Base-by-base conservation (phyloP, 2,888 invertebrate species). In the Luffia ferchaultella region DNA sequence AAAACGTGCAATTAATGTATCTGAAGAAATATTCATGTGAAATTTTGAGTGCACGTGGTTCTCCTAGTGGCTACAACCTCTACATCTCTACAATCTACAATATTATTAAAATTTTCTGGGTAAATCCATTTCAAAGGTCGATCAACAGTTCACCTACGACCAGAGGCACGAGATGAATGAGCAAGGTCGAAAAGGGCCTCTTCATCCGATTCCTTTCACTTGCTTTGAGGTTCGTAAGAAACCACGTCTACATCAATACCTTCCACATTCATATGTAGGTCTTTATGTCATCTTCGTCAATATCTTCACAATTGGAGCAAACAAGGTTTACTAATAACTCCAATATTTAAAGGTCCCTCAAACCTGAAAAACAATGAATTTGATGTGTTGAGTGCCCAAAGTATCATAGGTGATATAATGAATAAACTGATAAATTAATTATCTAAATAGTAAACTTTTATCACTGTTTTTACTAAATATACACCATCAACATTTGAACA, bases 401-500 rank as follows among this genome's bases (percentile, higher is more conserved):
- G n/a, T n/a, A n/a, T n/a, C n/a, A n/a, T n/a, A n/a, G n/a, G n/a
- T n/a, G n/a, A n/a, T n/a, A n/a, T n/a, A n/a, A n/a, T n/a, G n/a
- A n/a, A n/a, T 41, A 41, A 41, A 15, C 42, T 50, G 55, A 56
- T 51, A 55, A 56, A 54, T 52, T 17, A 17, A 17, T 43, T 43
- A 16, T 46, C 20, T 16, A 42, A 16, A 40, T 16, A 18, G 41
- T 40, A 42, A 48, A 42, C 40, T 45, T 18, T 18, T n/a, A 5
- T 45, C n/a, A n/a, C n/a, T n/a, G n/a, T n/a, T n/a, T n/a, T n/a
- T n/a, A n/a, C n/a, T n/a, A n/a, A n/a, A n/a, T n/a, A n/a, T n/a
- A n/a, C n/a, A n/a, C n/a, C n/a, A n/a, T n/a, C n/a, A n/a, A n/a
- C n/a, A n/a, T n/a, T n/a, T n/a, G n/a, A n/a, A n/a, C n/a, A n/a